Evolutionary conservation across 2,113 vertebrate species (phyloP).

Genomic region (Siphamia tubifer): DNA sequence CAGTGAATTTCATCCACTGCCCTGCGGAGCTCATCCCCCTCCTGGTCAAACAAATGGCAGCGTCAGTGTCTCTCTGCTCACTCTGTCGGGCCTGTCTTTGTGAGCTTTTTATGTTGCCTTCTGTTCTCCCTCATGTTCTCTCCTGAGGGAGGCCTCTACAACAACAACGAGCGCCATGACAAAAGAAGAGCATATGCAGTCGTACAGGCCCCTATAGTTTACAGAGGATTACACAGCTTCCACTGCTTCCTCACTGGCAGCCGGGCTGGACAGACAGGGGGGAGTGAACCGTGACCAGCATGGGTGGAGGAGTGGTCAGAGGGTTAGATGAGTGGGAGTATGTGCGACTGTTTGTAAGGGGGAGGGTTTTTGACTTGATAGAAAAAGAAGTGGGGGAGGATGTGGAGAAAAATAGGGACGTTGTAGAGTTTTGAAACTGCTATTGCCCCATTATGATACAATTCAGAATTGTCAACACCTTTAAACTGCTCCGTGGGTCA

Average conservation of each 20-base stretch:
- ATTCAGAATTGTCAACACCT: not conserved
- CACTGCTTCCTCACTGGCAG: slow-evolving; percentile 4
- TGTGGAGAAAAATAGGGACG: not conserved
- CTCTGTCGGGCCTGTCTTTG: slow-evolving; percentile 34
- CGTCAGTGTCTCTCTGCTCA: slow-evolving; percentile 12
- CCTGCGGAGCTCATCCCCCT: slow-evolving; percentile 29
- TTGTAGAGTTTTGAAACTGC: slow-evolving; percentile 19
- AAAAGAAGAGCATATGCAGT: slow-evolving; percentile 45
- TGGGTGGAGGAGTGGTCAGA: slow-evolving; percentile 37
- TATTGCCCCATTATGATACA: slow-evolving; percentile 42
- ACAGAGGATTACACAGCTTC: slow-evolving; percentile 55
- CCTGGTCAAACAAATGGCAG: slow-evolving; percentile 32
- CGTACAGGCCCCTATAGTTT: slow-evolving; percentile 29
- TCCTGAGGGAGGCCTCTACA: slow-evolving; percentile 45
- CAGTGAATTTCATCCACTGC: slow-evolving; percentile 26
- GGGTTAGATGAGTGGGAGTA: not conserved
- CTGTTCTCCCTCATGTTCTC: slow-evolving; percentile 52
- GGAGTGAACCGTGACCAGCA: slow-evolving; percentile 19
- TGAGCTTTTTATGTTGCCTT: slow-evolving; percentile 49
- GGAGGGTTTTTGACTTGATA: slow-evolving; percentile 10
- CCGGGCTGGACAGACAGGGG: slow-evolving; percentile 24
- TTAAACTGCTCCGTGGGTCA: not conserved
- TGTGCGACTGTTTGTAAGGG: slow-evolving; percentile 4
- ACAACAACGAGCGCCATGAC: slow-evolving; percentile 54
- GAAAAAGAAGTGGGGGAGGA: slow-evolving; percentile 10